Evolutionary conservation across 2,113 vertebrate species (phyloP).

Genomic region (Ornithorhynchus anatinus): DNA sequence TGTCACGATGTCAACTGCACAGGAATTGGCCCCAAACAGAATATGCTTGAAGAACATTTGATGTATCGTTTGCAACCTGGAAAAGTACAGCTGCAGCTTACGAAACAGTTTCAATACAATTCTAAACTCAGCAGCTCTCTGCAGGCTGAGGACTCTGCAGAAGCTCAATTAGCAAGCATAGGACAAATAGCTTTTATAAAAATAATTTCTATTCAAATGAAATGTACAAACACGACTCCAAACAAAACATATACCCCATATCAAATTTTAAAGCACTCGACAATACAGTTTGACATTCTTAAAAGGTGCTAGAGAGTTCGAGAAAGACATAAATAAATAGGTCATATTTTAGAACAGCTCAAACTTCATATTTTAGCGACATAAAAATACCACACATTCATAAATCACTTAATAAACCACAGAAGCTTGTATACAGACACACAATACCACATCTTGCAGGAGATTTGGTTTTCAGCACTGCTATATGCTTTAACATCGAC

Average conservation of each 20-base stretch:
- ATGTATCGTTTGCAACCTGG: neutral
- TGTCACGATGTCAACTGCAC: too few relatives aligned
- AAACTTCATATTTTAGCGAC: conserved; percentile 25
- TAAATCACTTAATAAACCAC: conserved; percentile 22
- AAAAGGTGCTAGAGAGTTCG: neutral
- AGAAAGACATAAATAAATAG: conserved; percentile 37
- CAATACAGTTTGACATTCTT: neutral
- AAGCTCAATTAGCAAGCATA: neutral
- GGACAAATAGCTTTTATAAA: neutral
- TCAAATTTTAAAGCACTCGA: neutral
- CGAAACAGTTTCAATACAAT: neutral
- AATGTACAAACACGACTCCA: neutral
- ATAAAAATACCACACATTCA: conserved; percentile 14
- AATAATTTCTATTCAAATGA: neutral
- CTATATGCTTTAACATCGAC: neutral
- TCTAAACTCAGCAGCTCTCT: neutral
- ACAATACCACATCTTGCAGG: conserved; percentile 3
- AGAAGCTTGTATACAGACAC: too few relatives aligned
- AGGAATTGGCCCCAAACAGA: too few relatives aligned
- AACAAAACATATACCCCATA: conserved; percentile 11
- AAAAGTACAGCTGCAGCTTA: neutral
- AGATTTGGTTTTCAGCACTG: neutral
- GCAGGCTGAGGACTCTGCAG: neutral
- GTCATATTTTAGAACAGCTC: neutral
- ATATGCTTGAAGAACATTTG: too few relatives aligned